A percentile compares a stretch with the other conserved stretches of the same genome.
Conservation (phyloP, 1,140 invertebrate species). For the Neodiprion pinetum region DNA sequence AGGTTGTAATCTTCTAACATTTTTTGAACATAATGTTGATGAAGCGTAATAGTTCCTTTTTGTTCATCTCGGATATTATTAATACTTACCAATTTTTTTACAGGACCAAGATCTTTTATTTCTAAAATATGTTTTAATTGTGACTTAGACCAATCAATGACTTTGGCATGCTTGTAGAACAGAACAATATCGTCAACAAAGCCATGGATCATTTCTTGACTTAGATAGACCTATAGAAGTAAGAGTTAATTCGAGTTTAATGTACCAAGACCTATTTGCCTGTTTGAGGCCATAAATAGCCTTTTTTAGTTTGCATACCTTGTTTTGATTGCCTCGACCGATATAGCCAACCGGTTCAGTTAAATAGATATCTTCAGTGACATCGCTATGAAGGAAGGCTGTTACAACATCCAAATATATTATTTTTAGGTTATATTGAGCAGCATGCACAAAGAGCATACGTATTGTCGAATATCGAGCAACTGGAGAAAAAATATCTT, state of each 20-base stretch:
- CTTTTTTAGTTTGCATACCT: slow-evolving; percentile 42
- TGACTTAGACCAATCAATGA: neutral
- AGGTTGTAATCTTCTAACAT: neutral
- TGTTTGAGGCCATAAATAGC: slow-evolving; percentile 50
- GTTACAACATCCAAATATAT: slow-evolving; percentile 23
- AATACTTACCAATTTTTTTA: neutral
- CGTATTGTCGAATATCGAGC: slow-evolving; percentile 22
- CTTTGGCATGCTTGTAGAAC: slow-evolving; percentile 24
- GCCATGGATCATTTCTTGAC: slow-evolving; percentile 39
- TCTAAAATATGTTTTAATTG: neutral
- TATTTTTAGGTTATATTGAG: slow-evolving; percentile 12
- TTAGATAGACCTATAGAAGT: slow-evolving; percentile 32
- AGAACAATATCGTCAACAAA: slow-evolving; percentile 47
- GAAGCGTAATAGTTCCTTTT: neutral
- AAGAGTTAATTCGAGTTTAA: slow-evolving; percentile 36
- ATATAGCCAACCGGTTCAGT: neutral
- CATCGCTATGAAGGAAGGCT: slow-evolving; percentile 39
- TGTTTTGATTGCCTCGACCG: slow-evolving; percentile 23
- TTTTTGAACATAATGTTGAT: neutral
- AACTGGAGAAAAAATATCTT: slow-evolving; percentile 35
- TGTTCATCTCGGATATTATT: neutral
- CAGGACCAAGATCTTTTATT: neutral
- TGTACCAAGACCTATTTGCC: slow-evolving; percentile 38
- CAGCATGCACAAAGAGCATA: slow-evolving; percentile 15
- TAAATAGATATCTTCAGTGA: slow-evolving; percentile 18